A percentile compares a stretch with the other conserved stretches of the same genome.
These are phyloP conservation scores for Phodopus roborovskii DNA, from an alignment of 2,113 vertebrate species.

Conservation along the genomic window DNA sequence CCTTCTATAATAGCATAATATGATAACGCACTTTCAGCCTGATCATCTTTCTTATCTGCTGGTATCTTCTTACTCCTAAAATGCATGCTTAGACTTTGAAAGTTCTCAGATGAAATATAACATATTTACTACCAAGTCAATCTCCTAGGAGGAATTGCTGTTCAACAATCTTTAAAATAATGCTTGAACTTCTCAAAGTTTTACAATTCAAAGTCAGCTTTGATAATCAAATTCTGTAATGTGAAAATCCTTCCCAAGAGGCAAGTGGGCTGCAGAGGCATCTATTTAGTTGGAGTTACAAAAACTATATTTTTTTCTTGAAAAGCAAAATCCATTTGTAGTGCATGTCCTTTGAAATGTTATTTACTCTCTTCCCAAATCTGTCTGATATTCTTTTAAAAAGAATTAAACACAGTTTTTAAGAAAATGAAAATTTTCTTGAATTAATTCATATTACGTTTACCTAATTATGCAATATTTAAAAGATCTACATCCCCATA, in stretches of 20 bases:
- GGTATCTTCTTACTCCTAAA: slow-evolving; percentile 49
- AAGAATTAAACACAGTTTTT: background rate
- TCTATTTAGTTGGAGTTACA: slow-evolving; percentile 44
- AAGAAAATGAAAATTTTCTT: background rate
- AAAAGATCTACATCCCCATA: background rate
- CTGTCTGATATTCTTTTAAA: background rate
- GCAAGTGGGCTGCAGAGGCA: background rate
- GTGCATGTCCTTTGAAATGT: slow-evolving; percentile 37
- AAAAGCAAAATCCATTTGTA: slow-evolving; percentile 44
- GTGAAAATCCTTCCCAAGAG: slow-evolving; percentile 65
- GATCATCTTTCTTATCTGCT: background rate
- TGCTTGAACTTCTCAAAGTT: slow-evolving; percentile 64
- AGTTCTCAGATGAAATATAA: slow-evolving; percentile 59
- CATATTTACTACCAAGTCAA: slow-evolving; percentile 60
- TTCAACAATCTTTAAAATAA: slow-evolving; percentile 76
- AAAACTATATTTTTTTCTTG: slow-evolving; percentile 55
- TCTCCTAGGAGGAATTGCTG: slow-evolving; percentile 66
- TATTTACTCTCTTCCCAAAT: slow-evolving; percentile 44
- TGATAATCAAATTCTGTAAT: slow-evolving; percentile 71
- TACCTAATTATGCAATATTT: background rate
- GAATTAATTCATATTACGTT: background rate
- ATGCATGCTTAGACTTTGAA: slow-evolving; percentile 8
- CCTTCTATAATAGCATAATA: background rate
- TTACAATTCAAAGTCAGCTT: slow-evolving; percentile 70
- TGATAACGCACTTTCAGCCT: background rate